Conservation (phyloP, 1,140 invertebrate genomes). For the Amphibalanus amphitrite region DNA sequence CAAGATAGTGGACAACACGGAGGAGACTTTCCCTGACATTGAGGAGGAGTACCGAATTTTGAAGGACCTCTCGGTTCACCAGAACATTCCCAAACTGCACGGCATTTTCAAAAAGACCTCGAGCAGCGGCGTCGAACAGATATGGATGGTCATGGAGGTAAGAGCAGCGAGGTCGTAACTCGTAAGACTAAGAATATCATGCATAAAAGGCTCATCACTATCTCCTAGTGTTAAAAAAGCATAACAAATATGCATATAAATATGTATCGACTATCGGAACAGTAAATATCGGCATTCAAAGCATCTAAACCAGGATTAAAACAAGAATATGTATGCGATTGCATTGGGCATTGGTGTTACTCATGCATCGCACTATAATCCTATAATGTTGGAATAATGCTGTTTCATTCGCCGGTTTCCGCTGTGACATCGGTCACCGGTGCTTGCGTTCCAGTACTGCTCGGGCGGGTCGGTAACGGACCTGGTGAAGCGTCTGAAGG, state of each 20-base stretch:
- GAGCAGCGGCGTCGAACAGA: slow-evolving; percentile 46
- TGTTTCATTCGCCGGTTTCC: no score
- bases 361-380: no score
- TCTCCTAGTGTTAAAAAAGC: background rate
- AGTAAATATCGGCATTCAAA: background rate
- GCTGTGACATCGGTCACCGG: no score
- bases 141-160: slow-evolving; percentile 76
- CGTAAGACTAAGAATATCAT: background rate
- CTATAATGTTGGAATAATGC: background rate
- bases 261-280: background rate
- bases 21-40: slow-evolving; percentile 66
- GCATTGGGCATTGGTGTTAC: no score
- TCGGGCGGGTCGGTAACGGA: slow-evolving; percentile 62
- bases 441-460: slow-evolving; percentile 36
- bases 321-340: background rate
- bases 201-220: background rate
- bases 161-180: background rate
- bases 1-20: slow-evolving; percentile 66
- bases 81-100: slow-evolving; percentile 57
- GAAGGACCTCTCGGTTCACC: slow-evolving; percentile 49
- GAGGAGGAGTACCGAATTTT: slow-evolving; percentile 64
- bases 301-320: background rate
- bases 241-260: background rate
- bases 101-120: slow-evolving; percentile 52
- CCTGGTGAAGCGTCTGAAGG: slow-evolving; percentile 36